Percentiles rank a stretch among this genome's conserved stretches.
These are phyloP conservation scores for Coenobita brevimanus DNA, from an alignment of 1,140 invertebrate species.

Conservation along the genomic window DNA sequence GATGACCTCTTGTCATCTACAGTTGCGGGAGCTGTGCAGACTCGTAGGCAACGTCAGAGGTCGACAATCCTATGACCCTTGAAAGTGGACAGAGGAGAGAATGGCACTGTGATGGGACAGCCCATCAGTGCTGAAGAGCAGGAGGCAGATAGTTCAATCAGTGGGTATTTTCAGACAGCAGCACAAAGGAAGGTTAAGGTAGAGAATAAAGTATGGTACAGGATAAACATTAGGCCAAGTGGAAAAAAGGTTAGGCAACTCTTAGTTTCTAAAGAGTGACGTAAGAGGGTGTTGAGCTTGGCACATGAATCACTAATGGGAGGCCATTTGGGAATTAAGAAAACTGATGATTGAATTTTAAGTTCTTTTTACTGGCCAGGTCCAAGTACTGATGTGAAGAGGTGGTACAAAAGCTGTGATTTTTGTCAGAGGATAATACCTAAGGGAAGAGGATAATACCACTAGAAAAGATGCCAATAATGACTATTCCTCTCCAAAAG, in stretches of 20 bases:
- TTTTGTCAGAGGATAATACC: background rate
- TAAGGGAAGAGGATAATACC: background rate
- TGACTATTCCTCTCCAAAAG: background rate
- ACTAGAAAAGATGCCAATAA: background rate
- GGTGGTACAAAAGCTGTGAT: background rate
- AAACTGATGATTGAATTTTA: background rate
- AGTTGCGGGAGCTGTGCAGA: no score
- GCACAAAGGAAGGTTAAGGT: background rate
- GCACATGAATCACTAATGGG: background rate
- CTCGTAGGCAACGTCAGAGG: no score
- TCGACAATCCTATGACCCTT: no score
- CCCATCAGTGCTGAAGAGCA: no score
- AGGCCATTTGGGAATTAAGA: background rate
- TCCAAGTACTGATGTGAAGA: background rate
- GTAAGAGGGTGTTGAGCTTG: background rate
- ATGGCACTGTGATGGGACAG: no score
- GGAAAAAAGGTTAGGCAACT: background rate
- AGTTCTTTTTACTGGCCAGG: background rate
- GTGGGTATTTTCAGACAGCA: background rate
- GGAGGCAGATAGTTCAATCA: no score
- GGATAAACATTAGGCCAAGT: background rate
- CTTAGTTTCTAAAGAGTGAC: background rate
- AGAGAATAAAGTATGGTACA: background rate
- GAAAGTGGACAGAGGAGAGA: no score
- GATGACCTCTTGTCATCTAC: no score